Evolutionary conservation across 2,113 vertebrate genomes (phyloP).

Genomic region (Atherinomorus stipes): DNA sequence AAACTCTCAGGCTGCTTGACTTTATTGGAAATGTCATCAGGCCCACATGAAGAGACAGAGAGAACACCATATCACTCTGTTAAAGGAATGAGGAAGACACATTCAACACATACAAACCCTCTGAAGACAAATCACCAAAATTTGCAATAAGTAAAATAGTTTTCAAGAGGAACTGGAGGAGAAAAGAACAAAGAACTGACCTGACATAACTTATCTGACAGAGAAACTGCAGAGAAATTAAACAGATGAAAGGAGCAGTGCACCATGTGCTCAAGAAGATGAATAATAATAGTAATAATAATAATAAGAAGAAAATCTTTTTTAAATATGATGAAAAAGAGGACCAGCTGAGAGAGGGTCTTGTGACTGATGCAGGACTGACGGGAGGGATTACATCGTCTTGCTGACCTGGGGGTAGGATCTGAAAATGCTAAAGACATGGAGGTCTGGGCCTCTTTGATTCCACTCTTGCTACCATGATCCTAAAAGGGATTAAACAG

Average conservation of each 20-base stretch:
- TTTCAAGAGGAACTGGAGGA: too few relatives aligned
- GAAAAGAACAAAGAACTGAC: background rate
- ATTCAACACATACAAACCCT: background rate
- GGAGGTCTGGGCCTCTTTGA: too few relatives aligned
- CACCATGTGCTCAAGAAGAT: too few relatives aligned
- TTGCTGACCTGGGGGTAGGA: background rate
- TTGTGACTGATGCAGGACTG: too few relatives aligned
- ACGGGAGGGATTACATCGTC: too few relatives aligned
- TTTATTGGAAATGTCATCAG: conserved; percentile 75
- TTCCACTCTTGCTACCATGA: background rate
- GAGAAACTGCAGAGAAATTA: too few relatives aligned
- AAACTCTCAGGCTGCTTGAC: conserved; percentile 62
- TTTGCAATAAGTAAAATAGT: background rate
- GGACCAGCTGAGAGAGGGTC: too few relatives aligned
- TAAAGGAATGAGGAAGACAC: conserved; percentile 52
- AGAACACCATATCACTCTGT: conserved; percentile 69
- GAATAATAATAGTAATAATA: too few relatives aligned
- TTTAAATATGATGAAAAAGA: too few relatives aligned
- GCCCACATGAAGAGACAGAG: conserved; percentile 76
- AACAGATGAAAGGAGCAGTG: too few relatives aligned
- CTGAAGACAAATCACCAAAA: conserved; percentile 41
- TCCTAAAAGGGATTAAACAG: background rate
- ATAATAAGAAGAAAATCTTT: too few relatives aligned
- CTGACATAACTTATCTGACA: background rate
- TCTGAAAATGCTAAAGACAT: background rate